phyloP scores from a whole-genome alignment of 2,797 vertebrate genomes.

The Pseudomugil tenellus region DNA sequence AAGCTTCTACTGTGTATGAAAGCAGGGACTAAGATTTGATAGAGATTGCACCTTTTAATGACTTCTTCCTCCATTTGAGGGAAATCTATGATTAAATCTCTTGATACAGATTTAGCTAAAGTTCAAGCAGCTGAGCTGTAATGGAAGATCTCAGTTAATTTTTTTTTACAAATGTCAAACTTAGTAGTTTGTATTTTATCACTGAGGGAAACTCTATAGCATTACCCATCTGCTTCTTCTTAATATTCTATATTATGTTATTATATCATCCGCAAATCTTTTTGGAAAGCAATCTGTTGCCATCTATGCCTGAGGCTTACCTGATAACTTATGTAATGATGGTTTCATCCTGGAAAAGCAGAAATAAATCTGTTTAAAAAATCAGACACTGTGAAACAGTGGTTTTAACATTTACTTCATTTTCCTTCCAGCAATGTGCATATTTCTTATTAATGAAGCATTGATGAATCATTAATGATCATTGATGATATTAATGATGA shows the following conservation, averaged over 20 bases:
- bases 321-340: background rate
- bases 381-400: background rate
- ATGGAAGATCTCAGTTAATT: background rate
- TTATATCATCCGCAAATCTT: too few relatives aligned
- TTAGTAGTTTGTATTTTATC: background rate
- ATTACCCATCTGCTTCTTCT: too few relatives aligned
- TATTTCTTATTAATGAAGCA: too few relatives aligned
- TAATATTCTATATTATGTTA: background rate
- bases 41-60: background rate
- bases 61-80: background rate
- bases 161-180: background rate
- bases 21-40: background rate
- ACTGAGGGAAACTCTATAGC: too few relatives aligned
- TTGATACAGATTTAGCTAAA: background rate
- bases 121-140: slow-evolving; percentile 3
- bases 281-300: background rate
- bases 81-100: slow-evolving; percentile 2
- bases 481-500: background rate
- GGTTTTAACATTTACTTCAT: background rate
- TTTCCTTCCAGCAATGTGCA: background rate
- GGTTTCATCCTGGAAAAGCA: too few relatives aligned
- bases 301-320: background rate
- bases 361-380: too few relatives aligned
- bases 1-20: background rate
- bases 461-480: too few relatives aligned